Evolutionary conservation across 2,888 invertebrate species (phyloP), one percentile per base, ranked within the genome.

Genomic region (Melolontha melolontha): DNA sequence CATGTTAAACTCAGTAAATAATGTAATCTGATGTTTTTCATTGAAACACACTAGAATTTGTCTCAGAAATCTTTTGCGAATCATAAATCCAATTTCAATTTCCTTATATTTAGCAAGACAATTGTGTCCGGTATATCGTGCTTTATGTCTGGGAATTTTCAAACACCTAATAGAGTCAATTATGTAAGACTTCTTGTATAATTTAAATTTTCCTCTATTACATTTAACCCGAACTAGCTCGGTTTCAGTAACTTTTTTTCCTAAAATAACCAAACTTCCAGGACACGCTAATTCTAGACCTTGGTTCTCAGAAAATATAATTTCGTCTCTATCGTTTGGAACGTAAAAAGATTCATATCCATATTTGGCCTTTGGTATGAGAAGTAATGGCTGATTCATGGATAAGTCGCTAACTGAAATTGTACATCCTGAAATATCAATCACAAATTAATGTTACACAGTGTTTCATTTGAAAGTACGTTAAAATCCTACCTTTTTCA

Each of bases 371-470:
- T 83, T 80, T 0, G 84, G 82, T 50, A 79, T 81, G 2, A 90
- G 76, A 73, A 88, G 85, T 5, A 91, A 82, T 0, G 90, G 89
- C 76, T 90, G 89, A 0, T 87, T 88, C 67, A 85, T 85, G 0
- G 83, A 84, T 1, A 88, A 80, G 73, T 87, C 87, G 10, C 85
- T 84, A 1, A 85, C 79, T 51, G 83, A 82, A 57, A 88, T 78
- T 1, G 79, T 76, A 74, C 88, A 89, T 14, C 70, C 76, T 76
- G 11, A 29, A 50, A 51, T 73, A 50, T 17, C 7, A 5, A 50
- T 22, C n/a, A 16, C 10, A 2, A 22, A 50, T 22, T 34, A 34
- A 34, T 2, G 34, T 6, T 10, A 6, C 10, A 34, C 6, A 6
- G 1, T 6, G 34, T 6, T 34, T 2, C 34, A 10, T 34, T 34